Base-by-base conservation (phyloP, 2,888 invertebrate genomes). In the Pollenia griseotomentosa region DNA sequence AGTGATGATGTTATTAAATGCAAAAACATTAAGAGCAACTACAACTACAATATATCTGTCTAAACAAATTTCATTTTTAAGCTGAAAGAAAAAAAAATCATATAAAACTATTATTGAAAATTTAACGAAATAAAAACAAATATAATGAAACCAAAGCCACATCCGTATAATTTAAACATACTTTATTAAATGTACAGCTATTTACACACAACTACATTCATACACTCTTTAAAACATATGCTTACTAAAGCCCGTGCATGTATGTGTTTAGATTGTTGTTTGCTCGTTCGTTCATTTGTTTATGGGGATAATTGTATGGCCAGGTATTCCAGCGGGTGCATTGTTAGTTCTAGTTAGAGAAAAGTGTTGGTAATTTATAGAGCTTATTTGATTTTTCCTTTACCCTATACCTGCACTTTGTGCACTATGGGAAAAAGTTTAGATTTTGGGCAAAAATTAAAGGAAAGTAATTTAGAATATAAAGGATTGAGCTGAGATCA, bases 281-380 rank as follows among this genome's bases (percentile, higher is more conserved):
- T 33, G 33, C 33, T 33, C 33, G 33, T 33, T 6, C 33, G 6
- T 33, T 23, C 11, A 14, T 11, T 33, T 55, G 8, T 42, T 23
- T 68, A 16, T 44, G 7, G n/a, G 12, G 53, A 48, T 33, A 16
- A 33, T 16, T 57, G 14, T 46, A 46, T 73, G 23, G 33, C 8
- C 51, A 44, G 71, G 61, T 63, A 80, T 80, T 80, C 61, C 71
- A 80, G 53, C 9, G 44, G 61, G 61, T 53, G 57, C 44, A 73
- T 46, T 79, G 79, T 66, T 59, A 46, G 59, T 57, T 33, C 0
- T 71, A 19, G 83, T 75, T 51, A 51, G 23, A 71, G 80, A n/a
- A 73, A 73, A 77, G 85, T 85, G 77, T 81, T 81, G 48, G 77
- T 71, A 77, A 81, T 81, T 81, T 85, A 77, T 77, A 46, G 66